Evolutionary conservation across 1,140 invertebrate species (phyloP).

Genomic region (Drosophila hydei): DNA sequence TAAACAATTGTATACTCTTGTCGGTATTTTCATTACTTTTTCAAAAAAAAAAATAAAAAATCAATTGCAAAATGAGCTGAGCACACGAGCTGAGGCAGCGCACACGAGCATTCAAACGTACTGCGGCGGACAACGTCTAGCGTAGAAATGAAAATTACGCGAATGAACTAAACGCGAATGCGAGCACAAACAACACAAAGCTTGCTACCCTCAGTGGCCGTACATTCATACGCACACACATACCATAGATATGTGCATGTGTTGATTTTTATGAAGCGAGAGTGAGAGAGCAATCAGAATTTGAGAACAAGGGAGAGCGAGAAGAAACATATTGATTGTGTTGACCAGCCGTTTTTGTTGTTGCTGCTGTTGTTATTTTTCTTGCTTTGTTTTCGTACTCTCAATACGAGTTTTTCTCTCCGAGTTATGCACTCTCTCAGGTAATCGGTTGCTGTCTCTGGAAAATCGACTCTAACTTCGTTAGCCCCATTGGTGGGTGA

Average conservation of each 20-base stretch:
- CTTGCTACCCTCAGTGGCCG: slow-evolving; percentile 29
- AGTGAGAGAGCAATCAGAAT: not conserved
- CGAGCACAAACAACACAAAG: slow-evolving; percentile 33
- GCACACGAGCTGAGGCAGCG: slow-evolving; percentile 67
- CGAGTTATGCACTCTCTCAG: slow-evolving; percentile 10
- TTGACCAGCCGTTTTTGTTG: slow-evolving; percentile 8
- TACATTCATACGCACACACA: slow-evolving; percentile 4
- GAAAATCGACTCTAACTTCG: slow-evolving; percentile 30
- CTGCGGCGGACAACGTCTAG: slow-evolving; percentile 63
- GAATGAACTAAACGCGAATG: slow-evolving; percentile 29
- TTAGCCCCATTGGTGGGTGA: slow-evolving; percentile 28
- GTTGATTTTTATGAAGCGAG: slow-evolving; percentile 2
- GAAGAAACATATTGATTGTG: slow-evolving; percentile 6
- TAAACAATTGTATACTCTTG: slow-evolving; percentile 34
- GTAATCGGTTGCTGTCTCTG: slow-evolving; percentile 17
- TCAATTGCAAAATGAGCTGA: slow-evolving; percentile 66
- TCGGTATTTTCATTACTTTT: slow-evolving; percentile 55
- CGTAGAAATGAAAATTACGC: slow-evolving; percentile 54
- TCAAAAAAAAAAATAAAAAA: slow-evolving; percentile 68
- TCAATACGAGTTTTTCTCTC: slow-evolving; percentile 20
- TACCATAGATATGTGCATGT: slow-evolving; percentile 8
- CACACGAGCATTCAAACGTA: slow-evolving; percentile 60
- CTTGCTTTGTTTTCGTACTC: slow-evolving; percentile 17
- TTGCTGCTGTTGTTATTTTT: slow-evolving; percentile 22
- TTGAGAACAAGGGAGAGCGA: not conserved